Conservation (phyloP, 2,113 vertebrate genomes). For the Barbus barbus region DNA sequence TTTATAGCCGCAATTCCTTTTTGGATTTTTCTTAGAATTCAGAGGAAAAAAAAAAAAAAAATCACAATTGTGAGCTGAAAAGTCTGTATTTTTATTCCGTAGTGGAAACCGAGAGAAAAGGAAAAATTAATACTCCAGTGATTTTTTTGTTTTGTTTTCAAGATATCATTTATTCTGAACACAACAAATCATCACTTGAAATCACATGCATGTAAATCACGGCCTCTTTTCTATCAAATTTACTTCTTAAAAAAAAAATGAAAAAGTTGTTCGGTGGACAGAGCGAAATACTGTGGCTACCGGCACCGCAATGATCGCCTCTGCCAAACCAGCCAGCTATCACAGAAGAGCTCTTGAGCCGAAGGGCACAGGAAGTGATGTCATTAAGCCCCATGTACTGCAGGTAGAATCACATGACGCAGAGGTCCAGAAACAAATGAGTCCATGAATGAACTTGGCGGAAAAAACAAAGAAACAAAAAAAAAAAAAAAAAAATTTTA, state of each 20-base stretch:
- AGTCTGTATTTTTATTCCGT: neutral
- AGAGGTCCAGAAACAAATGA: neutral
- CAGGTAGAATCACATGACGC: slow-evolving; percentile 3
- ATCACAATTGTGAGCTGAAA: too few relatives aligned
- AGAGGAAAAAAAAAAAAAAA: too few relatives aligned
- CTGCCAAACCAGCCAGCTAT: neutral
- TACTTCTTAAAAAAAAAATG: neutral
- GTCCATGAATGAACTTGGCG: slow-evolving; percentile 2
- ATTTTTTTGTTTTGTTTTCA: neutral
- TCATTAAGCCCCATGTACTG: neutral
- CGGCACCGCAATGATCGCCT: slow-evolving; percentile 44
- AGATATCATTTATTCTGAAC: slow-evolving; percentile 45
- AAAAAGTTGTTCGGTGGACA: slow-evolving; percentile 20
- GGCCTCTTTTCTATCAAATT: neutral
- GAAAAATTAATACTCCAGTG: neutral
- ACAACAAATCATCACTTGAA: slow-evolving; percentile 40
- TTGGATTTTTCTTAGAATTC: too few relatives aligned
- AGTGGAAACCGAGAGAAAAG: neutral
- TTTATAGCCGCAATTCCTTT: too few relatives aligned
- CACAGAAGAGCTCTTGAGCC: slow-evolving; percentile 4
- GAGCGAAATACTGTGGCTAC: slow-evolving; percentile 45
- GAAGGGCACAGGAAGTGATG: slow-evolving; percentile 46
- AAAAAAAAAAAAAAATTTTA: neutral
- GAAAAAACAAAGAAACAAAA: too few relatives aligned
- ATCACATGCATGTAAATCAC: slow-evolving; percentile 22